phyloP scores from a whole-genome alignment of 2,113 vertebrate species.

The Plestiodon gilberti region DNA sequence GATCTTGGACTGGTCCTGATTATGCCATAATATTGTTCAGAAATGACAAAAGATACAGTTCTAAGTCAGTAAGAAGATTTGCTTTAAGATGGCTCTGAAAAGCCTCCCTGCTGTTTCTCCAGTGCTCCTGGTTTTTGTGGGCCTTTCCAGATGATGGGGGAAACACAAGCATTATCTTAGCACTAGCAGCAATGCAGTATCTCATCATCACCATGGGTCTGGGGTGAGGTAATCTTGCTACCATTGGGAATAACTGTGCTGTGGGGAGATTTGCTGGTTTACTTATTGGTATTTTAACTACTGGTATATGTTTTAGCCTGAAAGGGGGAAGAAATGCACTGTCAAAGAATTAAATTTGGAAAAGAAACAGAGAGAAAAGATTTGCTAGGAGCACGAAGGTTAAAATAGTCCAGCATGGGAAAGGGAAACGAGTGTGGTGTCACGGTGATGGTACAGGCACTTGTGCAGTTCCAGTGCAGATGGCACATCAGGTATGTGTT shows the following conservation, averaged over 20 bases:
- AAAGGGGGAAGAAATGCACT: background rate
- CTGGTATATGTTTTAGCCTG: background rate
- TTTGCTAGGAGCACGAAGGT: background rate
- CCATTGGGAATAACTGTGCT: background rate
- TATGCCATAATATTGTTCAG: background rate
- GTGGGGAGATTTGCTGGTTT: background rate
- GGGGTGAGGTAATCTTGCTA: background rate
- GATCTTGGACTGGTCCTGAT: too few species aligned
- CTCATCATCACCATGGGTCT: background rate
- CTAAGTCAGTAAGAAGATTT: background rate
- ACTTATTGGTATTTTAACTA: background rate
- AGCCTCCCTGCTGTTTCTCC: background rate
- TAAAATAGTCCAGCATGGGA: background rate
- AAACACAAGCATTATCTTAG: background rate
- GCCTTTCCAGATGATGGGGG: background rate
- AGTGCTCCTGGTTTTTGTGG: background rate
- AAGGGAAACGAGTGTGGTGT: background rate
- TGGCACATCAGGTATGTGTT: background rate
- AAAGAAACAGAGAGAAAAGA: background rate
- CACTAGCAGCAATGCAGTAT: background rate
- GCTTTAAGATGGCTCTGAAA: background rate
- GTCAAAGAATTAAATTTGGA: background rate
- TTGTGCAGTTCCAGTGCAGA: background rate
- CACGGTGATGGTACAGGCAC: background rate
- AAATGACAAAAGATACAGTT: background rate